A percentile compares a stretch with the other conserved stretches of the same genome.
These are phyloP conservation scores for Tetraneura akinire DNA, from an alignment of 1,140 invertebrate species.

Conservation along the genomic window DNA sequence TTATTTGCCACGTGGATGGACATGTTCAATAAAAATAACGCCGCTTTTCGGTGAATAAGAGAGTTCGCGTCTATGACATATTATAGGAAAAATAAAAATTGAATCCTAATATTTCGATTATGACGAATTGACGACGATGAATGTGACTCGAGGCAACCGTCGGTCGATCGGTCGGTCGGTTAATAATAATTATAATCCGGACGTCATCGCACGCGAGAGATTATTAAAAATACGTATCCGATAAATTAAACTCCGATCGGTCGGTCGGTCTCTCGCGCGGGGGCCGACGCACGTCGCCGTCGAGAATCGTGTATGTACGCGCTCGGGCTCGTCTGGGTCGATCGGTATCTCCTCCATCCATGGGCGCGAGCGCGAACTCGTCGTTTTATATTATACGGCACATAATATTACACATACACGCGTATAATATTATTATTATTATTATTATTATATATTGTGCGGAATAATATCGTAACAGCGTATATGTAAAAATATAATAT, in stretches of 20 bases:
- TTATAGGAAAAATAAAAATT: not conserved
- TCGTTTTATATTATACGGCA: slow-evolving; percentile 35
- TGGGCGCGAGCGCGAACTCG: not conserved
- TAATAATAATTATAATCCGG: slow-evolving; percentile 34
- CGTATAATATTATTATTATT: too few relatives aligned
- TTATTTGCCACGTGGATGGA: too few relatives aligned
- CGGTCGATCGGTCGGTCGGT: too few relatives aligned
- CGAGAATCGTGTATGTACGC: slow-evolving; percentile 40
- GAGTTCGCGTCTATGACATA: too few relatives aligned
- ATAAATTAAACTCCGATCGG: slow-evolving; percentile 46
- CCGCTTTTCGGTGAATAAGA: too few relatives aligned
- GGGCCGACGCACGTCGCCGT: slow-evolving; percentile 15
- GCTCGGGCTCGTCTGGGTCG: not conserved
- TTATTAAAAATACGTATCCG: slow-evolving; percentile 24
- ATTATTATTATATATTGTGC: too few relatives aligned
- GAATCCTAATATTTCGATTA: slow-evolving; percentile 4
- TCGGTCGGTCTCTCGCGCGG: not conserved
- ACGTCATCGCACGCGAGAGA: not conserved
- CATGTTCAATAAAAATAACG: too few relatives aligned
- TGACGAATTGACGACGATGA: not conserved
- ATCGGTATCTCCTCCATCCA: slow-evolving; percentile 38
- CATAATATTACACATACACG: too few relatives aligned
- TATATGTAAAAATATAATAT: not conserved
- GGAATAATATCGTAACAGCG: slow-evolving; percentile 32
- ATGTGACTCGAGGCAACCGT: slow-evolving; percentile 10